These are phyloP conservation scores for Thripadectes ignobilis DNA, from an alignment of 2,797 vertebrate genomes.

Conservation along the genomic window DNA sequence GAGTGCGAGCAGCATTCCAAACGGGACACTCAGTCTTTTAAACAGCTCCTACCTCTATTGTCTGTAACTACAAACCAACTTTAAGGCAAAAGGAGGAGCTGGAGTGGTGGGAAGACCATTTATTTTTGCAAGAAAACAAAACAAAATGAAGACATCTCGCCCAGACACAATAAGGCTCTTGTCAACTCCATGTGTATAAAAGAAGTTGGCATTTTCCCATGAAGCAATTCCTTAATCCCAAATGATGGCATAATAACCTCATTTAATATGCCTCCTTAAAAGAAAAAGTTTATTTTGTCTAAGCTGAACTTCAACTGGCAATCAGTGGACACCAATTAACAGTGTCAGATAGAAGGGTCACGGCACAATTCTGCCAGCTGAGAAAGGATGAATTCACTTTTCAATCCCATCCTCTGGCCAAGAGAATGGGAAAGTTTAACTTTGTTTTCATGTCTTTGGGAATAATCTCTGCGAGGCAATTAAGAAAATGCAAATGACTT, in stretches of 20 bases:
- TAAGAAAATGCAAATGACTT: slow-evolving; percentile 55
- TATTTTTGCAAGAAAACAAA: slow-evolving; percentile 10
- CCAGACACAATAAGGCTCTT: slow-evolving; percentile 51
- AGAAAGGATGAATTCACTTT: not conserved
- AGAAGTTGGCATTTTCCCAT: slow-evolving; percentile 54
- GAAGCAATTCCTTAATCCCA: slow-evolving; percentile 66
- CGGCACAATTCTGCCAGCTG: not conserved
- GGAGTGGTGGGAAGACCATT: not conserved
- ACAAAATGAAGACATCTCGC: slow-evolving; percentile 45
- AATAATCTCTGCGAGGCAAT: slow-evolving; percentile 37
- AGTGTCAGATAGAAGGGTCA: slow-evolving; percentile 43
- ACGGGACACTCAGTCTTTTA: not conserved
- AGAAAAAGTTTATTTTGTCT: slow-evolving; percentile 65
- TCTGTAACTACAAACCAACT: not conserved
- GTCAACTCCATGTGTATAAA: slow-evolving; percentile 44
- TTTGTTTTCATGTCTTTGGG: slow-evolving; percentile 22
- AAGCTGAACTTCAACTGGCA: slow-evolving; percentile 47
- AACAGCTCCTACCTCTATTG: not conserved
- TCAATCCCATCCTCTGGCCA: not conserved
- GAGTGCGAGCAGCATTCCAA: not conserved
- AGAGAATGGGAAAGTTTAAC: not conserved
- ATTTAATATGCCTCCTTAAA: slow-evolving; percentile 39
- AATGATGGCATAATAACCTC: slow-evolving; percentile 60
- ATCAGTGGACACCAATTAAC: slow-evolving; percentile 52
- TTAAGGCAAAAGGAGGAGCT: not conserved